Evolutionary conservation across 2,888 invertebrate genomes (phyloP), one percentile per base, ranked within the genome.

Genomic region (Athrips mouffetella): DNA sequence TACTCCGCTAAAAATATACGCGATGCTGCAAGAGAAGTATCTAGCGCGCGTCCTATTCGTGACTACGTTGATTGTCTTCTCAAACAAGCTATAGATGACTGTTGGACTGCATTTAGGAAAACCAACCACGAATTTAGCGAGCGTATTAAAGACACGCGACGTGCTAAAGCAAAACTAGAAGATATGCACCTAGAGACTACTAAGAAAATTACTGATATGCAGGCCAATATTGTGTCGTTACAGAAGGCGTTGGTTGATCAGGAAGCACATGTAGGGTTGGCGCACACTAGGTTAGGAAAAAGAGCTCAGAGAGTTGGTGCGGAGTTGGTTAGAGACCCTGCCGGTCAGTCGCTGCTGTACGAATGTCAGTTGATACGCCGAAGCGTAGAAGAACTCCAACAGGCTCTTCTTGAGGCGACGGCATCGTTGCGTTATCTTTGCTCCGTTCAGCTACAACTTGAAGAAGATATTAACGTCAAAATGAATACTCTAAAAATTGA

Each of bases 381-480:
- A n/a, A 92, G 92, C 57, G 90, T 92, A 0, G 87, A 90, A 10
- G 90, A 91, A 62, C 74, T 96, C 1, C 94, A 94, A 63, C 91
- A 91, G 53, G 92, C 92, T 85, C 70, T 94, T 25, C 90, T 90
- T 16, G 94, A 95, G 80, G 93, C 94, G 2, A 90, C 93, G 50
- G 91, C 93, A 2, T 93, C 94, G 0, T 78, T 97, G 53, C 92
- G 97, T 20, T 96, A 94, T 70, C 89, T 98, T 48, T 85, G 96
- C 47, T 95, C 96, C 70, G 94, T 94, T 1, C 96, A 97, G 80
- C 92, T 97, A 46, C 93, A 96, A 70, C 84, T 98, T 54, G 97
- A 97, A 77, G 97, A 97, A 70, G 97, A 98, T 65, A 95, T 98
- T 53, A 96, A 96, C 63, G 91, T 97, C 15, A 98, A 97, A 86